Conservation (phyloP, 1,140 invertebrate species). For the Liolophura sinensis region DNA sequence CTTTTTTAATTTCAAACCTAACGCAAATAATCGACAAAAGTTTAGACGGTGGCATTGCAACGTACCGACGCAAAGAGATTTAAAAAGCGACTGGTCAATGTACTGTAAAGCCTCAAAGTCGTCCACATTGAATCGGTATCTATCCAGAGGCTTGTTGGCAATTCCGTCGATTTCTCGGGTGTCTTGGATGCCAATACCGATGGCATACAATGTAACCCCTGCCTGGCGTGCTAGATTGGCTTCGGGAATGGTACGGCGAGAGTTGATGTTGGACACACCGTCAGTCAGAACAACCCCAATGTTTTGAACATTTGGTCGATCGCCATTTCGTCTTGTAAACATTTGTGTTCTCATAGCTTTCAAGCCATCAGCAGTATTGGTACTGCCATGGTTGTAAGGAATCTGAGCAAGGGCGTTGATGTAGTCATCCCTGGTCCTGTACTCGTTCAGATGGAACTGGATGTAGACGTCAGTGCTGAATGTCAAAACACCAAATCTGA, state of each 20-base stretch:
- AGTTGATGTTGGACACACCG: conserved; percentile 36
- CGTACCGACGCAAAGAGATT: no score
- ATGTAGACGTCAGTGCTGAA: conserved; percentile 29
- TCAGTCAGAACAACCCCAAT: conserved; percentile 32
- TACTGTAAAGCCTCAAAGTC: conserved; percentile 17
- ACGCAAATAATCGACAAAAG: no score
- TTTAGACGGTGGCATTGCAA: no score
- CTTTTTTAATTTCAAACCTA: no score
- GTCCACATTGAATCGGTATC: conserved; percentile 24
- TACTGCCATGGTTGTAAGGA: conserved; percentile 21
- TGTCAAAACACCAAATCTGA: conserved; percentile 29
- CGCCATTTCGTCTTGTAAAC: conserved; percentile 17
- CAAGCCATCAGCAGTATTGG: conserved; percentile 18
- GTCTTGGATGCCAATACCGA: conserved; percentile 32
- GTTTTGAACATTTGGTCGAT: conserved; percentile 20
- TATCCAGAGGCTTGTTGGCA: conserved; percentile 19
- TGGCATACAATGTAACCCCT: conserved; percentile 35
- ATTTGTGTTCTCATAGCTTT: conserved; percentile 13
- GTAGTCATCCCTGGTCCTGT: conserved; percentile 6
- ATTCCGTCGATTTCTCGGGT: conserved; percentile 29
- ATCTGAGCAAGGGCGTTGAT: conserved; percentile 17
- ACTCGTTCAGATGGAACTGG: conserved; percentile 27
- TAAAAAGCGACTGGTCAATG: no score
- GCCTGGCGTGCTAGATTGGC: conserved; percentile 19
- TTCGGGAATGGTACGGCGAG: conserved; percentile 20